phyloP scores from a whole-genome alignment of 1,140 invertebrate species.

The Pseudomyrmex flavicornis region DNA sequence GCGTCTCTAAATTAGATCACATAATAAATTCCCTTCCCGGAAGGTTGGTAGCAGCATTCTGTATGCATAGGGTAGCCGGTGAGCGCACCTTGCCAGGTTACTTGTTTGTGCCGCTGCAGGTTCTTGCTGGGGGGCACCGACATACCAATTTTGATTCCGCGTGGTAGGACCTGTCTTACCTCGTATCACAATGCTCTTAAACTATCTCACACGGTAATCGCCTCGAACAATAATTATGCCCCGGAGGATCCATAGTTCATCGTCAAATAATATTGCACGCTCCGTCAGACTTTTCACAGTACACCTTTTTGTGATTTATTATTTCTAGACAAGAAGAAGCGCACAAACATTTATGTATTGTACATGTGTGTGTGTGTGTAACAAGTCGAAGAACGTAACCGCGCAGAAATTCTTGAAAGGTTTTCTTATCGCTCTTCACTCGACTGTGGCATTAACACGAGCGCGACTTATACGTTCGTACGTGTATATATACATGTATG shows the following conservation, averaged over 20 bases:
- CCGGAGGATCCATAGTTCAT: slow-evolving; percentile 15
- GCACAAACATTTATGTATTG: no score
- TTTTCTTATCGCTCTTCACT: slow-evolving; percentile 20
- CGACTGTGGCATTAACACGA: no score
- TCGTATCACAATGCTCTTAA: slow-evolving; percentile 60
- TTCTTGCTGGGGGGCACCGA: slow-evolving; percentile 78
- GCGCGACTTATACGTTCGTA: no score
- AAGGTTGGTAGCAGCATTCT: slow-evolving; percentile 82
- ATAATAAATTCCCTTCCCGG: slow-evolving; percentile 82
- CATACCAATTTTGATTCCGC: slow-evolving; percentile 81
- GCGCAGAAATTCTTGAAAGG: not conserved
- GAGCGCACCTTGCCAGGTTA: slow-evolving; percentile 71
- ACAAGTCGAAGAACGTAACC: not conserved
- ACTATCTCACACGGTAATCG: slow-evolving; percentile 56
- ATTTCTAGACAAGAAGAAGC: slow-evolving; percentile 7
- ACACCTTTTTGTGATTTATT: slow-evolving; percentile 19
- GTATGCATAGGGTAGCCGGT: slow-evolving; percentile 84
- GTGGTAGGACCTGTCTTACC: slow-evolving; percentile 68
- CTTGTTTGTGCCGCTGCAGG: slow-evolving; percentile 74
- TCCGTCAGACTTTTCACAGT: not conserved
- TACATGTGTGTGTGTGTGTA: no score
- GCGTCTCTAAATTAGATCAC: slow-evolving; percentile 80
- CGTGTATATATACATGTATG: not conserved
- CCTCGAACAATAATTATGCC: slow-evolving; percentile 65
- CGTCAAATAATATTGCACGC: slow-evolving; percentile 3